Conservation (phyloP, 2,888 invertebrate genomes). For the Drosophila cracens region DNA sequence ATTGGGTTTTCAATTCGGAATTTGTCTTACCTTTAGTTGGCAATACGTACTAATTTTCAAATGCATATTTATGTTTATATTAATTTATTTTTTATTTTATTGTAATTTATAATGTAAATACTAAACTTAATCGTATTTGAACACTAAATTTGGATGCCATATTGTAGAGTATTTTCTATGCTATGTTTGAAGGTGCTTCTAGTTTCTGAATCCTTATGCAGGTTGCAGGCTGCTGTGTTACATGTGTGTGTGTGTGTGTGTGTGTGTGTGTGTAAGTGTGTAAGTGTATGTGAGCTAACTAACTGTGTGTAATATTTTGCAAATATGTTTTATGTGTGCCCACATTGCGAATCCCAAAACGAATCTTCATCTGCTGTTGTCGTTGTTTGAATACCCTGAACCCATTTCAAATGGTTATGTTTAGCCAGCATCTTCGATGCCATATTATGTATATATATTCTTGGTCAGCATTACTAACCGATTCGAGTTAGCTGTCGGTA, state of each 20-base stretch:
- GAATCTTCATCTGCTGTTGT: conserved; percentile 42
- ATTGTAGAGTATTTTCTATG: conserved; percentile 25
- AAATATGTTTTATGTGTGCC: conserved; percentile 71
- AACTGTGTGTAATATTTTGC: conserved; percentile 69
- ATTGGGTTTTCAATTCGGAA: not conserved
- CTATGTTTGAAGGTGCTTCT: conserved; percentile 2
- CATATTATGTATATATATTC: not conserved
- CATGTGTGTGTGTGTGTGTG: not conserved
- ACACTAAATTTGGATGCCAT: not conserved
- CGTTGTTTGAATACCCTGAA: conserved; percentile 1
- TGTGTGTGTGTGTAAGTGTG: not conserved
- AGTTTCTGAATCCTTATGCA: conserved; percentile 34
- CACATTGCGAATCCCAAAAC: conserved; percentile 56
- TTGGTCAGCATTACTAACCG: not conserved
- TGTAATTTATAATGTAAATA: not conserved
- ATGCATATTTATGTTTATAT: not conserved
- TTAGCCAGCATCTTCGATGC: not conserved
- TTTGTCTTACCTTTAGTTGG: not conserved
- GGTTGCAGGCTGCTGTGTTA: conserved; percentile 20
- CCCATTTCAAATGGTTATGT: not conserved
- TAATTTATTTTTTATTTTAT: not conserved
- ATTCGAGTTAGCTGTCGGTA: not conserved
- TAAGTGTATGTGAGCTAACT: conserved; percentile 50
- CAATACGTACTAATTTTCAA: not conserved
- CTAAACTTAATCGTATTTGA: not conserved